Percentiles rank a stretch among this genome's conserved stretches.
These are phyloP conservation scores for Carassius gibelio DNA, from an alignment of 2,113 vertebrate genomes.

Conservation along the genomic window DNA sequence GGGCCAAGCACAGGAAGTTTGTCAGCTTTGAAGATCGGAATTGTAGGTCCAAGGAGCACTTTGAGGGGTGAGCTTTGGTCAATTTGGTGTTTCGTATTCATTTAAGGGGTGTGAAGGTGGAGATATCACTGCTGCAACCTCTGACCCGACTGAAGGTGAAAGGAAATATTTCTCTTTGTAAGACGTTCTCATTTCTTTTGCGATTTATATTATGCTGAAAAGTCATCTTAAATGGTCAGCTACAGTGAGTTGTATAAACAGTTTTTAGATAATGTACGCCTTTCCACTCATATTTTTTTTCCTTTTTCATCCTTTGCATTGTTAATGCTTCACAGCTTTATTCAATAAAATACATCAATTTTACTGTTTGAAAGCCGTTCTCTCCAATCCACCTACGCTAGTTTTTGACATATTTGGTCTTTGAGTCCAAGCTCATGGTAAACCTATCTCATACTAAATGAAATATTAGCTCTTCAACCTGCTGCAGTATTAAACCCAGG, in stretches of 20 bases:
- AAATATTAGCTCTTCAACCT: slow-evolving; percentile 32
- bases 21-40: slow-evolving; percentile 72
- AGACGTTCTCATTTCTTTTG: neutral
- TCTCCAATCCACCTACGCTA: slow-evolving; percentile 10
- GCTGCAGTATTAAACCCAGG: neutral
- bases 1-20: slow-evolving; percentile 69
- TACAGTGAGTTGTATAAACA: neutral
- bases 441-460: slow-evolving; percentile 11
- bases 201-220: neutral
- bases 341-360: neutral
- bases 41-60: slow-evolving; percentile 73
- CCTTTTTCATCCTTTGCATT: neutral
- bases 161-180: slow-evolving; percentile 10
- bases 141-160: slow-evolving; percentile 41
- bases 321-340: neutral
- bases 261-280: neutral
- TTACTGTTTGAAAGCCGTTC: neutral
- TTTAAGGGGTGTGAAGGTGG: slow-evolving; percentile 68
- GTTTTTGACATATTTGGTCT: slow-evolving; percentile 11
- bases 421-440: slow-evolving; percentile 7
- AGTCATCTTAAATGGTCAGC: neutral
- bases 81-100: slow-evolving; percentile 77
- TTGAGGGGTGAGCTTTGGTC: slow-evolving; percentile 73
- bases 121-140: slow-evolving; percentile 67
- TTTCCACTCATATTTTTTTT: neutral